These are phyloP conservation scores for Mobula hypostoma DNA, from an alignment of 2,113 vertebrate genomes.

Conservation along the genomic window DNA sequence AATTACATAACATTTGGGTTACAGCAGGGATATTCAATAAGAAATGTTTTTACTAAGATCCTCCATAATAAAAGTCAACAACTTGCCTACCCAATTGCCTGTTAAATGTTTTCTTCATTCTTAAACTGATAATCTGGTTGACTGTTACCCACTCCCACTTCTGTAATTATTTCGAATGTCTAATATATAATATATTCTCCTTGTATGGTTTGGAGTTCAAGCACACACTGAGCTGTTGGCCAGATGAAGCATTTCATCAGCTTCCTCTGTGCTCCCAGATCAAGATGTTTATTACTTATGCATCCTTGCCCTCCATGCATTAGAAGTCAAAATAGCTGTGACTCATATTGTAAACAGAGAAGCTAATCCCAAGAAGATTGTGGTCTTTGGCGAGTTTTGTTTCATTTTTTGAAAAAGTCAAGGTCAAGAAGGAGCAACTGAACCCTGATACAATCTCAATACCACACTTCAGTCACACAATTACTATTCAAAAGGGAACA, in stretches of 20 bases:
- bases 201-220: neutral
- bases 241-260: neutral
- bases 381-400: neutral
- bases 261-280: neutral
- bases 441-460: neutral
- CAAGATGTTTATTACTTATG: neutral
- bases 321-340: neutral
- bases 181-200: neutral
- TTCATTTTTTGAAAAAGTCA: neutral
- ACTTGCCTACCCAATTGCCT: too few species aligned
- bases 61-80: too few species aligned
- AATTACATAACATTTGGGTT: too few species aligned
- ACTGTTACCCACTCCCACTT: neutral
- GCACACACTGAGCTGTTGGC: neutral
- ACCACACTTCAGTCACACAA: neutral
- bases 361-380: neutral
- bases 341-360: neutral
- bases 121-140: neutral
- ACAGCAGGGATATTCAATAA: too few species aligned
- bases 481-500: conserved; percentile 22
- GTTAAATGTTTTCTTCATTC: too few species aligned
- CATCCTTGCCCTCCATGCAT: neutral
- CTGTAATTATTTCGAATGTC: too few species aligned
- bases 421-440: neutral
- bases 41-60: too few species aligned